Base-by-base conservation (phyloP, 2,113 vertebrate species). In the Cyanoderma ruficeps region DNA sequence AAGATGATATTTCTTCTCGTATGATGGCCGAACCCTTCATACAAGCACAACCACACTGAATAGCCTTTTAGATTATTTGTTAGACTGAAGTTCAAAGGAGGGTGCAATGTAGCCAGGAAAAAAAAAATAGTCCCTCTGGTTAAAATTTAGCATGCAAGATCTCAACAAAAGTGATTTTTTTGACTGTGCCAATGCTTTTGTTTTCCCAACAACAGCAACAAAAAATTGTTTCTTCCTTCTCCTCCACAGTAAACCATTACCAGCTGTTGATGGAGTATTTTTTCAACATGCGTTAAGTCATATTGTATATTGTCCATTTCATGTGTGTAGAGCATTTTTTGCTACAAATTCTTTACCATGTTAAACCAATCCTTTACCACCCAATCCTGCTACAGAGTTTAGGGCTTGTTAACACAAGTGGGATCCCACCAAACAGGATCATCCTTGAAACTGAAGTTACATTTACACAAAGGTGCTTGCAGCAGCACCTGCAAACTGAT, bases 61-160 rank as follows among this genome's bases (percentile, higher is more conserved):
- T 82, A 65, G 77, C 56, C 83, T 83, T 69, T 88, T 46, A 81
- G 76, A 84, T 90, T 88, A 86, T 94, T 96, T 89, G 64, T 85
- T 93, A 88, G 46, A 86, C 65, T 68, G 28, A 80, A 89, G 83
- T 94, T 97, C 95, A 96, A 94, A 97, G 55, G 59, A 92, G 93
- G 18, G 20, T 76, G 67, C 85, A 90, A 41, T 18, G 35, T 42
- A 87, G 87, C 89, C 83, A 94, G 57, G 77, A 76, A 76, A 72
- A 61, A 57, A 67, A 81, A 76, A 86, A 44, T 52, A 65, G 23
- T 39, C 76, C 90, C 47, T 95, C 96, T 93, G 93, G 60, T 90
- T 92, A 94, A 93, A 93, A 96, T 91, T 95, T 95, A 94, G 93
- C 96, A 94, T 96, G 92, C 83, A 94, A 89, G 35, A 72, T 95